phyloP scores from a whole-genome alignment of 2,113 vertebrate species.

The Epinephelus fuscoguttatus region DNA sequence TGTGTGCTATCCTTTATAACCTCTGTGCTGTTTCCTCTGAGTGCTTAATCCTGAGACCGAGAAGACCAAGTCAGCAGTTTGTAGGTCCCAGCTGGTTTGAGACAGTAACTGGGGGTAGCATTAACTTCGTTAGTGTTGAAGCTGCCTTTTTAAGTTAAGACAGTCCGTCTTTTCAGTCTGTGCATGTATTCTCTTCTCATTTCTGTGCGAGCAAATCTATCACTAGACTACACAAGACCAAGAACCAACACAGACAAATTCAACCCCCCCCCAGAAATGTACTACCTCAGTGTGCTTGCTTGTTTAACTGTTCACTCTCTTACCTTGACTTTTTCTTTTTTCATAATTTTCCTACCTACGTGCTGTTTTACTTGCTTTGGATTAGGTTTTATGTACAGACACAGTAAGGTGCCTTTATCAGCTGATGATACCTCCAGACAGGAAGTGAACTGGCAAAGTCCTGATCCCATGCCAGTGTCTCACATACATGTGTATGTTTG shows the following conservation, averaged over 20 bases:
- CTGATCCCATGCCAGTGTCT: too few relatives aligned
- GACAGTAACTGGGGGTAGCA: not conserved
- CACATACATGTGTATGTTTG: not conserved
- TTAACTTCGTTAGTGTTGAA: not conserved
- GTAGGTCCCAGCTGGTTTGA: conserved; percentile 2
- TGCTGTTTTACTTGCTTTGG: not conserved
- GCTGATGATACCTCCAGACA: too few relatives aligned
- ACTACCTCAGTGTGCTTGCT: not conserved
- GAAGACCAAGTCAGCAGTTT: conserved; percentile 8
- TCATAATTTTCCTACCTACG: not conserved
- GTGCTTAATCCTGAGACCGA: not conserved
- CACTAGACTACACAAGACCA: not conserved
- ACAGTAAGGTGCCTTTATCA: too few relatives aligned
- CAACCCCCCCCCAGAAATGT: too few relatives aligned
- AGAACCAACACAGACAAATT: not conserved
- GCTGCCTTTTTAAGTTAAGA: not conserved
- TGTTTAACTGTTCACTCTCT: not conserved
- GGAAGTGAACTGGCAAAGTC: too few relatives aligned
- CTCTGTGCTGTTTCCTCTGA: not conserved
- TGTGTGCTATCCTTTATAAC: not conserved
- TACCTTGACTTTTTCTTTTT: not conserved
- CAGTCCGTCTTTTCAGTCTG: not conserved
- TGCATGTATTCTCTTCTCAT: not conserved
- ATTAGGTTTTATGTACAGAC: not conserved
- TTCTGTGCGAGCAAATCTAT: not conserved